phyloP scores from a whole-genome alignment of 2,113 vertebrate genomes.

The Macquaria ambigua region DNA sequence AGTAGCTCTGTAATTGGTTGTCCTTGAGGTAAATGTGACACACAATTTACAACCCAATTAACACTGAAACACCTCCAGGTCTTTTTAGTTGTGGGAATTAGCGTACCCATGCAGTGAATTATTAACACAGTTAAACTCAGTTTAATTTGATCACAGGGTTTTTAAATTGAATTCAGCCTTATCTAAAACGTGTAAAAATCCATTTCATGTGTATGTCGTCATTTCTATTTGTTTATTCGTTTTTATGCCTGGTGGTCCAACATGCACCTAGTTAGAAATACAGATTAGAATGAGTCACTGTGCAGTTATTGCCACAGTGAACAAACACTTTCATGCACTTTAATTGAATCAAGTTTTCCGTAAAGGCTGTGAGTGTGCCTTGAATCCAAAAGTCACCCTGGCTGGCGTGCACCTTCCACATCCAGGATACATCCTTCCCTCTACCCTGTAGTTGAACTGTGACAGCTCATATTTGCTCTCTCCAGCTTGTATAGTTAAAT shows the following conservation, averaged over 20 bases:
- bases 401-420: background rate
- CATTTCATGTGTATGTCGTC: background rate
- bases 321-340: conserved; percentile 15
- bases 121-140: conserved; percentile 18
- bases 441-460: background rate
- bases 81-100: conserved; percentile 7
- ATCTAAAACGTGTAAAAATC: conserved; percentile 32
- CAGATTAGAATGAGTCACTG: conserved; percentile 32
- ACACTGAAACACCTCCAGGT: conserved; percentile 43
- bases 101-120: background rate
- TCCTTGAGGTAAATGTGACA: conserved; percentile 53
- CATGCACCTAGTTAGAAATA: background rate
- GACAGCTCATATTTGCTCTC: conserved; percentile 28
- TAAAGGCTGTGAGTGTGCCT: background rate
- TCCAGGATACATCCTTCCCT: background rate
- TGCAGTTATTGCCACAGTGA: background rate
- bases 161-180: conserved; percentile 46
- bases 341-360: background rate
- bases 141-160: conserved; percentile 15
- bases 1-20: conserved; percentile 22
- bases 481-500: conserved; percentile 18
- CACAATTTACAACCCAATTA: conserved; percentile 64
- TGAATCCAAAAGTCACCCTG: conserved; percentile 1
- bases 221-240: conserved; percentile 9
- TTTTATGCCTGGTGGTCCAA: background rate